Evolutionary conservation across 2,113 vertebrate genomes (phyloP).

Genomic region (Pygoscelis adeliae): DNA sequence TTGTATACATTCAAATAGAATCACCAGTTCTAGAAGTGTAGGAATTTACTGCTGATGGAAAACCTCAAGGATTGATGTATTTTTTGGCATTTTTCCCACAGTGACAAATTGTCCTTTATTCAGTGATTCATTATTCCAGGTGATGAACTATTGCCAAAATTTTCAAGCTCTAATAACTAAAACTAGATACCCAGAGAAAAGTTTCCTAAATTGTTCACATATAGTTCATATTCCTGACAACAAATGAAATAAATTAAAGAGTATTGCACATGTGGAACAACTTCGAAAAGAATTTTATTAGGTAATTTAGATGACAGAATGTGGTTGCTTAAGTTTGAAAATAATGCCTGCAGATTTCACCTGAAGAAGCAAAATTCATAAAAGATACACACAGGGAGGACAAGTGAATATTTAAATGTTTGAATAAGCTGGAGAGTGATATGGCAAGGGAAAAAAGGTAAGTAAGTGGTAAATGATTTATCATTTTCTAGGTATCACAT

Average conservation of each 20-base stretch:
- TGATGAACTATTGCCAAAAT: conserved; percentile 25
- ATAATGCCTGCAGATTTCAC: neutral
- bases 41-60: conserved; percentile 16
- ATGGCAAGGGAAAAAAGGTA: neutral
- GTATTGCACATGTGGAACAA: neutral
- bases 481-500: conserved; percentile 48
- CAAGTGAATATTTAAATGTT: conserved; percentile 41
- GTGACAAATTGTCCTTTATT: conserved; percentile 20
- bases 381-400: neutral
- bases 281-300: conserved; percentile 19
- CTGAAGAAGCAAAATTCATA: conserved; percentile 10
- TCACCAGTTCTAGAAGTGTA: neutral
- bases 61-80: neutral
- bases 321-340: neutral
- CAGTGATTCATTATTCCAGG: conserved; percentile 23
- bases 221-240: neutral
- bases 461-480: conserved; percentile 48
- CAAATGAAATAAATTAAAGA: conserved; percentile 20
- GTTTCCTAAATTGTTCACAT: neutral
- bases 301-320: neutral
- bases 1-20: neutral
- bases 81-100: neutral
- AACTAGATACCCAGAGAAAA: neutral
- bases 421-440: conserved; percentile 11
- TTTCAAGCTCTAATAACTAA: conserved; percentile 25